A percentile compares a stretch with the other conserved stretches of the same genome.
phyloP scores from a whole-genome alignment of 2,113 vertebrate genomes.

The Parotia lawesii region DNA sequence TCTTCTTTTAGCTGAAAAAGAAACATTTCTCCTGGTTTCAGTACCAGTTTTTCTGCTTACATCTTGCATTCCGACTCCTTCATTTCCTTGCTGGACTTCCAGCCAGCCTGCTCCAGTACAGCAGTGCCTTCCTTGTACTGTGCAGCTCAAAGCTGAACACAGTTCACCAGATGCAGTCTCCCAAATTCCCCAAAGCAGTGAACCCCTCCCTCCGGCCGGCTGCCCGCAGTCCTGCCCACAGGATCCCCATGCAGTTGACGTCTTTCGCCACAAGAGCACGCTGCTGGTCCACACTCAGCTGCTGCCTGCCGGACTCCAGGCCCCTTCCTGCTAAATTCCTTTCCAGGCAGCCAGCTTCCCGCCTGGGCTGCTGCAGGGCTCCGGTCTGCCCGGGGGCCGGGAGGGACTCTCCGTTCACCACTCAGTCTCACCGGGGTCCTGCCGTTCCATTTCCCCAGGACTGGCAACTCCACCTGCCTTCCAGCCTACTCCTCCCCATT shows the following conservation, averaged over 20 bases:
- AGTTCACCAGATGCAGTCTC: rapidly evolving
- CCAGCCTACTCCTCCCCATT: background rate
- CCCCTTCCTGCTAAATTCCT: background rate
- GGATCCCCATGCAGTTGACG: background rate
- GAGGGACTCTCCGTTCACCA: background rate
- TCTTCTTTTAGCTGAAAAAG: background rate
- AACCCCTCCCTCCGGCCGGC: background rate
- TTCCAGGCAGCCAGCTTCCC: background rate
- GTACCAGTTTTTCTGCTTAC: background rate
- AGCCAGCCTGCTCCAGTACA: background rate
- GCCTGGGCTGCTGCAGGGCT: background rate
- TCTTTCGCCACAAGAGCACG: conserved; percentile 2
- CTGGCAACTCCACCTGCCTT: background rate
- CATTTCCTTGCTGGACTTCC: background rate
- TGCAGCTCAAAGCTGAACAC: background rate
- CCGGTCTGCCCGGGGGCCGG: background rate
- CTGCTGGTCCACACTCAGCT: background rate
- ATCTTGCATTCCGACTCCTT: background rate
- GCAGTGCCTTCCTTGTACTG: background rate
- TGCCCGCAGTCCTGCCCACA: background rate
- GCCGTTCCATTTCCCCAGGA: background rate
- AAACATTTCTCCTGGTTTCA: background rate
- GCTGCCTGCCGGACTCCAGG: background rate
- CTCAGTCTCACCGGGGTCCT: rapidly evolving
- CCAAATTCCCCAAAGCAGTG: background rate